These are phyloP conservation scores for Scomber colias DNA, from an alignment of 2,113 vertebrate species.

Conservation along the genomic window DNA sequence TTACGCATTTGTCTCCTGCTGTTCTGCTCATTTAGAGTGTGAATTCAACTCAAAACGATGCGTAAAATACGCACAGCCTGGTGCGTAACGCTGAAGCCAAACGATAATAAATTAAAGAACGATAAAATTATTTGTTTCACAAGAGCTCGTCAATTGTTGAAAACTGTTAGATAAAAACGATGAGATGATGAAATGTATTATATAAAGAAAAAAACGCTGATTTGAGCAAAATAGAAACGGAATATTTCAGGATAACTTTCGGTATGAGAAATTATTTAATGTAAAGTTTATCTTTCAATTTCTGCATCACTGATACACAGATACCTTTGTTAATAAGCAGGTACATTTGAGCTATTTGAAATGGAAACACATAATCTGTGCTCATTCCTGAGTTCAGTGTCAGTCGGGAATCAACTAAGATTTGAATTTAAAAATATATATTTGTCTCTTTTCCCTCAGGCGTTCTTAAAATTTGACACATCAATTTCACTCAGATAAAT, in stretches of 20 bases:
- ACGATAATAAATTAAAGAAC: background rate
- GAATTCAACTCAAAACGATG: background rate
- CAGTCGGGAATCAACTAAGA: background rate
- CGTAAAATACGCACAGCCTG: constrained; percentile 49
- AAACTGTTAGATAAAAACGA: background rate
- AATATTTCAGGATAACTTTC: background rate
- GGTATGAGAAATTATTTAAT: background rate
- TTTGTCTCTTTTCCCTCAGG: background rate
- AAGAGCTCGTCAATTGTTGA: background rate
- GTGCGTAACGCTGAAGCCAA: constrained; percentile 1
- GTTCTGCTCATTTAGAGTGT: background rate
- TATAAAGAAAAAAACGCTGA: background rate
- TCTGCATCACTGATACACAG: background rate
- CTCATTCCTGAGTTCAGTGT: background rate
- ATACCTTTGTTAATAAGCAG: background rate
- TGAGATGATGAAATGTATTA: fast-evolving
- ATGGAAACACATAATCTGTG: background rate
- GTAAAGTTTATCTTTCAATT: background rate
- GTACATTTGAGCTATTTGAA: background rate
- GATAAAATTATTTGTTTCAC: background rate
- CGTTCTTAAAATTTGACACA: background rate
- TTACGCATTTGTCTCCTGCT: background rate
- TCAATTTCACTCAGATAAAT: background rate
- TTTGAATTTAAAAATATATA: background rate
- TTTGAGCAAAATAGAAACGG: background rate